A percentile compares a stretch with the other conserved stretches of the same genome.
phyloP scores from a whole-genome alignment of 2,797 vertebrate species.

The Lepus townsendii region DNA sequence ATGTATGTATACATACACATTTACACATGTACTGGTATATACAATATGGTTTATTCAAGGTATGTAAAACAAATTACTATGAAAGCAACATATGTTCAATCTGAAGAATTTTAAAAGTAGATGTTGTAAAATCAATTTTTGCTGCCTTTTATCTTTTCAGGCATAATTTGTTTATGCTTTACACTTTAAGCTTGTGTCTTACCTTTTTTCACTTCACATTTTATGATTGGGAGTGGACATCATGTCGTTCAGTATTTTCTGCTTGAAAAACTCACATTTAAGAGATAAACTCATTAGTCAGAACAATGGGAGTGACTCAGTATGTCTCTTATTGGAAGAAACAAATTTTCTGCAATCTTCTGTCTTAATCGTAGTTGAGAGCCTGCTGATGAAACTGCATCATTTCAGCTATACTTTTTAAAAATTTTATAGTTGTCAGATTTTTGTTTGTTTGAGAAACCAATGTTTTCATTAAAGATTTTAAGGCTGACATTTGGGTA shows the following conservation, averaged over 20 bases:
- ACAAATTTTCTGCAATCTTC: slow-evolving; percentile 31
- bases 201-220: slow-evolving; percentile 39
- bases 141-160: slow-evolving; percentile 35
- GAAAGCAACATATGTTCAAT: background rate
- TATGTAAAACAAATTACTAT: background rate
- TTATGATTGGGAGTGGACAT: slow-evolving; percentile 25
- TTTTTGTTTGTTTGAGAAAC: slow-evolving; percentile 60
- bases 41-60: background rate
- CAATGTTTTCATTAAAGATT: slow-evolving; percentile 61
- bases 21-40: background rate
- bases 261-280: slow-evolving; percentile 34
- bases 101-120: slow-evolving; percentile 52
- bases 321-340: slow-evolving; percentile 42
- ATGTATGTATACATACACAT: background rate
- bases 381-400: background rate
- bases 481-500: slow-evolving; percentile 58
- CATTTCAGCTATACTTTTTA: slow-evolving; percentile 6
- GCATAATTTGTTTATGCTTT: slow-evolving; percentile 34
- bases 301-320: background rate
- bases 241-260: slow-evolving; percentile 51
- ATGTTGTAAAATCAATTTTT: slow-evolving; percentile 55
- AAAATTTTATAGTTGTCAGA: background rate
- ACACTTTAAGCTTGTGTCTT: background rate
- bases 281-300: background rate
- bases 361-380: slow-evolving; percentile 36